Base-by-base conservation (phyloP, 1,140 invertebrate genomes). In the Coelopa frigida region DNA sequence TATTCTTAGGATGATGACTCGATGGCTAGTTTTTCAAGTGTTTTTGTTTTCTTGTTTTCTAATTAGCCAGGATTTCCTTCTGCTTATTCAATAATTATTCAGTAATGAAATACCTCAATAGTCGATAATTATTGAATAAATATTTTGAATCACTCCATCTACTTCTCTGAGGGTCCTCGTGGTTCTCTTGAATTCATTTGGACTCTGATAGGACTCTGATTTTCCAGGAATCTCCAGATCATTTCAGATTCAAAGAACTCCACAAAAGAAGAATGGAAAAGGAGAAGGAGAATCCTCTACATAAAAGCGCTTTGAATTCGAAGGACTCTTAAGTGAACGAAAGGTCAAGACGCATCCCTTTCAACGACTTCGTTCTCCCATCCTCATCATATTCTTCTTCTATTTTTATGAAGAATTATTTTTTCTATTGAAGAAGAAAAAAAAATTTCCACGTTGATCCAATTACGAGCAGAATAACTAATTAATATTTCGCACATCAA, bases 401-500 rank as follows among this genome's bases (percentile, higher is more conserved):
- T 8, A 29, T 29, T 29, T 29, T 29, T 29, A n/a, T n/a, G 27
- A 29, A 8, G 7, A 8, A 29, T 29, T 29, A 29, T 29, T 8
- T 29, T 8, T 8, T 29, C 17, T 18, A 35, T 35, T 35, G 5
- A n/a, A 12, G 24, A 39, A 0, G 23, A 7, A 12, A 26, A 14
- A n/a, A 44, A 10, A 44, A 26, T 20, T n/a, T 12, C 27, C 46
- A 53, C 45, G 44, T 53, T 51, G 49, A 52, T 37, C 48, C 41
- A 45, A 43, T 43, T 31, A 57, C 56, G 55, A 59, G 60, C 60
- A n/a, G n/a, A n/a, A n/a, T n/a, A n/a, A n/a, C n/a, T 62, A 63
- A 62, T 62, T 63, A 63, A 63, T 63, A 63, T 63, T 63, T 63
- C 58, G 58, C 60, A 57, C 60, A 63, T 63, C 59, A 63, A 60